These are phyloP conservation scores for Platichthys flesus DNA, from an alignment of 2,113 vertebrate genomes.

Conservation along the genomic window DNA sequence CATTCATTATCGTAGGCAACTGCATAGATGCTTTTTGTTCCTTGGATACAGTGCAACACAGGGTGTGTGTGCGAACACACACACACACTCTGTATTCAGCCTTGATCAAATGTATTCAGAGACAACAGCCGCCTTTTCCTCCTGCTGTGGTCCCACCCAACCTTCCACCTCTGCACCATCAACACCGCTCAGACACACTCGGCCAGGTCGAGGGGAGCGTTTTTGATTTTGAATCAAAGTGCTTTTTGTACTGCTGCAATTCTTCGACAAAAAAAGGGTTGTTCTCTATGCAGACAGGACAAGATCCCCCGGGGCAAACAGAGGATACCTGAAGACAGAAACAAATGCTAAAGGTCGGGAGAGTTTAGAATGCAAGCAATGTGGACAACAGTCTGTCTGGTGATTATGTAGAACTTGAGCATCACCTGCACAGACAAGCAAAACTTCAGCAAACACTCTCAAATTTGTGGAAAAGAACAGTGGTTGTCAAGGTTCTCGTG, in stretches of 20 bases:
- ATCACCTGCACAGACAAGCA: background rate
- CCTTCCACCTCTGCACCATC: slow-evolving; percentile 18
- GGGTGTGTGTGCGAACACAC: background rate
- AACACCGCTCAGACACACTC: background rate
- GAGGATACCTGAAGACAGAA: background rate
- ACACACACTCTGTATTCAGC: slow-evolving; percentile 6
- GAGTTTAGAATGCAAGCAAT: background rate
- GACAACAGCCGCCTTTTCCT: slow-evolving; percentile 49
- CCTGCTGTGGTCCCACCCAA: slow-evolving; percentile 27
- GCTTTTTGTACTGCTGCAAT: slow-evolving; percentile 5
- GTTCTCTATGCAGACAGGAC: slow-evolving; percentile 18
- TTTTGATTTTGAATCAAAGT: background rate
- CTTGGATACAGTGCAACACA: slow-evolving; percentile 38
- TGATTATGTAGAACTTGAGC: background rate
- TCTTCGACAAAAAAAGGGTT: slow-evolving; percentile 4
- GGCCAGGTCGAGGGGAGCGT: background rate
- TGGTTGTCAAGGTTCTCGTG: background rate
- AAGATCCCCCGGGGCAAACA: background rate
- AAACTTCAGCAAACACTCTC: background rate
- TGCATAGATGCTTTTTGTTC: slow-evolving; percentile 45
- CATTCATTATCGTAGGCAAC: slow-evolving; percentile 43
- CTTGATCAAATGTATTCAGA: slow-evolving; percentile 53
- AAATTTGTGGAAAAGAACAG: too few relatives aligned
- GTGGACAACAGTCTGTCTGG: background rate
- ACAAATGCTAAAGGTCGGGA: background rate